Conservation (phyloP, 2,113 vertebrate genomes). For the Anguilla japonica region DNA sequence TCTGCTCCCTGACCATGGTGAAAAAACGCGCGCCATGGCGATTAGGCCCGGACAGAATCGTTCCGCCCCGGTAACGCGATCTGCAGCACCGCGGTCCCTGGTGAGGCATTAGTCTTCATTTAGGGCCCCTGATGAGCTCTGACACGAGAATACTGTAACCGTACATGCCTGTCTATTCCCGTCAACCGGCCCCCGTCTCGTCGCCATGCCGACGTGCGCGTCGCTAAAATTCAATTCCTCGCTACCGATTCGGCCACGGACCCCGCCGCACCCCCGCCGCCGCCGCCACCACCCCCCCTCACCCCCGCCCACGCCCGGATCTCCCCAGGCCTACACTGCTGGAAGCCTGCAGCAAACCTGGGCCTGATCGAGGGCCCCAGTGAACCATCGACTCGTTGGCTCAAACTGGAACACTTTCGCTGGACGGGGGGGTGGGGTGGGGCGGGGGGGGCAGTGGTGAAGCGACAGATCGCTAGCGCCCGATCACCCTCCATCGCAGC, state of each 20-base stretch:
- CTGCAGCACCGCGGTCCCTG: background rate
- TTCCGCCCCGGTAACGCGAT: background rate
- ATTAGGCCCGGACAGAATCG: background rate
- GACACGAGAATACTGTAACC: constrained; percentile 3
- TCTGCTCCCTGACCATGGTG: background rate
- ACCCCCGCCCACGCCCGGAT: background rate
- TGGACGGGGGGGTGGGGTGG: background rate
- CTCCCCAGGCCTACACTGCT: background rate
- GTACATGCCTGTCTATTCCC: background rate
- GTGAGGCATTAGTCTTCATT: background rate
- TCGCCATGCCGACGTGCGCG: background rate
- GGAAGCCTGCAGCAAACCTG: background rate
- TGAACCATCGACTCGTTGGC: background rate
- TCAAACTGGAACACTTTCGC: background rate
- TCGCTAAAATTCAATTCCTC: background rate
- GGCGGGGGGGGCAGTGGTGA: background rate
- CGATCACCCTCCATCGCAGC: background rate
- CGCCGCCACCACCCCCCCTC: background rate
- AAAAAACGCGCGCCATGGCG: background rate
- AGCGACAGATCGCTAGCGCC: background rate
- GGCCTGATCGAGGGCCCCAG: background rate
- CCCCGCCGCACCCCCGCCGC: background rate
- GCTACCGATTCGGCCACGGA: background rate
- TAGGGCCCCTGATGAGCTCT: background rate
- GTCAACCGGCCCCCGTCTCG: background rate